These are phyloP conservation scores for Camponotus vicinus DNA, from an alignment of 1,140 invertebrate genomes.

Conservation along the genomic window DNA sequence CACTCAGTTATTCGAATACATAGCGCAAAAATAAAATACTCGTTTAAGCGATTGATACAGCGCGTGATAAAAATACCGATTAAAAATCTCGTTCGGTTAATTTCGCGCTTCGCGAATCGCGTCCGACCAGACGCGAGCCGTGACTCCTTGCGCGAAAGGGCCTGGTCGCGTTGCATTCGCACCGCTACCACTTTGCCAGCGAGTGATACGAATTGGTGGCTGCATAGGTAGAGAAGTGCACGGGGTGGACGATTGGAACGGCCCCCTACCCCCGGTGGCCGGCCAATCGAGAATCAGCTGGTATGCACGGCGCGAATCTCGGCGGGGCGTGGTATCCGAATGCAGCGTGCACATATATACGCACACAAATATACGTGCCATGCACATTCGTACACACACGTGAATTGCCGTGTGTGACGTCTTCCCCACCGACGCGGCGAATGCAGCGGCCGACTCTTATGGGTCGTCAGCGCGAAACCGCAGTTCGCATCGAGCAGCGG, in stretches of 20 bases:
- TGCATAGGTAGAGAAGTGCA: conserved; percentile 65
- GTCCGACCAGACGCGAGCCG: conserved; percentile 64
- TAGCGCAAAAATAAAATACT: background rate
- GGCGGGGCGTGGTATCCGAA: no score
- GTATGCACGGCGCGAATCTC: conserved; percentile 31
- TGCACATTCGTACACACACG: conserved; percentile 44
- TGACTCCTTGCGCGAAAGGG: conserved; percentile 63
- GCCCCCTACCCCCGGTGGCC: conserved; percentile 66
- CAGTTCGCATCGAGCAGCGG: conserved; percentile 66
- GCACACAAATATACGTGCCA: background rate
- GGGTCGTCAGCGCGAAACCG: conserved; percentile 63
- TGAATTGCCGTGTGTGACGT: conserved; percentile 40
- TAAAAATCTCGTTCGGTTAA: background rate
- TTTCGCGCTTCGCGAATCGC: background rate
- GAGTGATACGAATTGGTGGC: conserved; percentile 46
- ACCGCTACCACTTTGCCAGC: conserved; percentile 25
- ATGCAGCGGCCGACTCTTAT: conserved; percentile 48
- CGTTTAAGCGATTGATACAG: background rate
- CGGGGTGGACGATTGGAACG: conserved; percentile 41
- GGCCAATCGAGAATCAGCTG: conserved; percentile 73
- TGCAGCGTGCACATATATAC: conserved; percentile 13
- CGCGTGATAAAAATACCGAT: background rate
- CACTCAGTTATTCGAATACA: background rate
- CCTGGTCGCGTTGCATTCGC: conserved; percentile 44
- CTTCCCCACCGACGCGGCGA: conserved; percentile 62